Base-by-base conservation (phyloP, 1,140 invertebrate species). In the Drosophila carrolli region DNA sequence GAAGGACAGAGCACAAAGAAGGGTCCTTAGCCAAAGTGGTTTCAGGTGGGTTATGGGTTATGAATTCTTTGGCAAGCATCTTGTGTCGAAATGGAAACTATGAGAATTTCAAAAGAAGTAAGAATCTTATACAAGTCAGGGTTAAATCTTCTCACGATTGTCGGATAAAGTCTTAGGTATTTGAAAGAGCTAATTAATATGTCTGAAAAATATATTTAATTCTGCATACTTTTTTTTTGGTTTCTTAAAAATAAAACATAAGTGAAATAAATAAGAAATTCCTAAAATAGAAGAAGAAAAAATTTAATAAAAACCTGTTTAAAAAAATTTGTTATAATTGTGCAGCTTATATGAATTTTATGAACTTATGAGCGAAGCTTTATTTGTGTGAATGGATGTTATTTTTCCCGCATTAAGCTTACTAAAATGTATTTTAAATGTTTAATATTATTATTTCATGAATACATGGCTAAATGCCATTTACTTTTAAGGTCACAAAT, bases 11-110 rank as follows among this genome's bases (percentile, higher is more conserved):
- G 35, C 9, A 9, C 5, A 23, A 19, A 43, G 37, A 46, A 50
- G n/a, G 46, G 19, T 43, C 61, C 47, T 68, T 23, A 46, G 13
- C 38, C 13, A n/a, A 53, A 68, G 65, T 44, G 65, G 38, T 32
- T 66, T 66, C 13, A 23, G 27, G 60, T 7, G 8, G 59, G 8
- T 23, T 23, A 44, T 53, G 60, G 50, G 48, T 19, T 59, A 48
- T 48, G 57, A 59, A 48, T 59, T 27, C 16, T 35, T 47, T 38
- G 35, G 32, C 16, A 16, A 47, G 35, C 27, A 35, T 38, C 13
- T 59, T 38, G 44, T 27, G n/a, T 60, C 44, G 27, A 61, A 27
- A 23, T 16, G 6, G 7, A 13, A 46, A 46, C 29, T 16, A 19
- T 13, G 5, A 14, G 29, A 8, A 6, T 32, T 16, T 51, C 47